Evolutionary conservation across 2,797 vertebrate genomes (phyloP).

Genomic region (Carcharodon carcharias): DNA sequence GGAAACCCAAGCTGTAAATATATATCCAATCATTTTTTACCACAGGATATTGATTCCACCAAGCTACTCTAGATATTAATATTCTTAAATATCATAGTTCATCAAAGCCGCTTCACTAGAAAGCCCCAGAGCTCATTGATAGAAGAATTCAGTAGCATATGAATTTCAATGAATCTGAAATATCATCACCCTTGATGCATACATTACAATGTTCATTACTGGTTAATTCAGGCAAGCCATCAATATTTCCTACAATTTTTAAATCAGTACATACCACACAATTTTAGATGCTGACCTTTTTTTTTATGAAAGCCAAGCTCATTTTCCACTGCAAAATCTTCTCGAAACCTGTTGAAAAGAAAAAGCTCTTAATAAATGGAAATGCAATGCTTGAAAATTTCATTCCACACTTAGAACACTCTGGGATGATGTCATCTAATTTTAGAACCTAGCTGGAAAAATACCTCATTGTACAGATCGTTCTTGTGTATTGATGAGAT

Average conservation of each 20-base stretch:
- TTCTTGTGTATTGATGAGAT: background rate
- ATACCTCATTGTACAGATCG: background rate
- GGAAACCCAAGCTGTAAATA: background rate
- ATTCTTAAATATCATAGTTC: too few relatives aligned
- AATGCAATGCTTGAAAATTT: background rate
- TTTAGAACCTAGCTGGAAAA: background rate
- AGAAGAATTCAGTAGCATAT: background rate
- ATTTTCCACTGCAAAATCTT: constrained; percentile 55
- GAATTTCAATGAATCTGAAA: background rate
- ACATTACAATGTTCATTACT: background rate
- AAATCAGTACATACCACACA: background rate
- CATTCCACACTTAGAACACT: background rate
- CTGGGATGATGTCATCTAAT: too few relatives aligned
- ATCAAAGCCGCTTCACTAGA: background rate
- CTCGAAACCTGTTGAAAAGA: constrained; percentile 57
- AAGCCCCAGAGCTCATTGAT: background rate
- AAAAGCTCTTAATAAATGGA: constrained; percentile 35
- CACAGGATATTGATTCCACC: background rate
- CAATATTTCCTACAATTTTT: background rate
- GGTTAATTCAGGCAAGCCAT: background rate
- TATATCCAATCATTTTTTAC: background rate
- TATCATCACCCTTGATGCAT: background rate
- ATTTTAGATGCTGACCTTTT: constrained; percentile 56
- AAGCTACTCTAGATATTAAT: background rate
- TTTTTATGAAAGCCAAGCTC: constrained; percentile 51